These are phyloP conservation scores for Bungarus multicinctus DNA, from an alignment of 2,113 vertebrate genomes.

Conservation along the genomic window DNA sequence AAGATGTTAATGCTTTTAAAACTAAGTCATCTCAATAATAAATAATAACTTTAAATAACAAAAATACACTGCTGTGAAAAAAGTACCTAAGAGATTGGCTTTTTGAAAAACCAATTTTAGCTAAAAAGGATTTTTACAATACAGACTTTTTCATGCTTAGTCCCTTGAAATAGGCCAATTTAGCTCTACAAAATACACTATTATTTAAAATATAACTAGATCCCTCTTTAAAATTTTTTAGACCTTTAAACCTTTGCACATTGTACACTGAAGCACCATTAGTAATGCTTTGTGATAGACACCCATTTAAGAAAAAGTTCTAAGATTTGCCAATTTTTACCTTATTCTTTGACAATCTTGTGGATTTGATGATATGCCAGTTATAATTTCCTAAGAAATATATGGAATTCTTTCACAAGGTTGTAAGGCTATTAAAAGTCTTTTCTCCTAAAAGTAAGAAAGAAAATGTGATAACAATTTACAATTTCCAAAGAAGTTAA, in stretches of 20 bases:
- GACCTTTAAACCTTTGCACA: neutral
- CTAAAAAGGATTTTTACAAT: neutral
- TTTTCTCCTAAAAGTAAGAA: conserved; percentile 2
- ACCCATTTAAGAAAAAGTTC: neutral
- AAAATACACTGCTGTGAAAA: neutral
- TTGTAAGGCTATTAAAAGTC: neutral
- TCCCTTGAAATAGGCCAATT: neutral
- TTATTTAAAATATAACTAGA: neutral
- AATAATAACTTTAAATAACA: conserved; percentile 18
- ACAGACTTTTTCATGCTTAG: neutral
- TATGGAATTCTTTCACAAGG: neutral
- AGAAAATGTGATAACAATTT: neutral
- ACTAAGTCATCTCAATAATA: neutral
- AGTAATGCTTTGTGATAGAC: conserved; percentile 16
- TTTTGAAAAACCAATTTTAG: conserved; percentile 9
- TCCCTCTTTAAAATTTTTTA: neutral
- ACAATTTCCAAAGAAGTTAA: neutral
- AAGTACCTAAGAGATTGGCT: neutral
- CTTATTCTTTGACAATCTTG: neutral
- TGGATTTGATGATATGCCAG: neutral
- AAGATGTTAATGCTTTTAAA: conserved; percentile 11
- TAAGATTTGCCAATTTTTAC: neutral
- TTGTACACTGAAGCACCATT: neutral
- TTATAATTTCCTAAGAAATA: conserved; percentile 12
- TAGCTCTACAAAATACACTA: neutral